Conservation (phyloP, 30 jellyfish, hydroid and myxozoan species). For the Calvadosia cruxmelitensis region DNA sequence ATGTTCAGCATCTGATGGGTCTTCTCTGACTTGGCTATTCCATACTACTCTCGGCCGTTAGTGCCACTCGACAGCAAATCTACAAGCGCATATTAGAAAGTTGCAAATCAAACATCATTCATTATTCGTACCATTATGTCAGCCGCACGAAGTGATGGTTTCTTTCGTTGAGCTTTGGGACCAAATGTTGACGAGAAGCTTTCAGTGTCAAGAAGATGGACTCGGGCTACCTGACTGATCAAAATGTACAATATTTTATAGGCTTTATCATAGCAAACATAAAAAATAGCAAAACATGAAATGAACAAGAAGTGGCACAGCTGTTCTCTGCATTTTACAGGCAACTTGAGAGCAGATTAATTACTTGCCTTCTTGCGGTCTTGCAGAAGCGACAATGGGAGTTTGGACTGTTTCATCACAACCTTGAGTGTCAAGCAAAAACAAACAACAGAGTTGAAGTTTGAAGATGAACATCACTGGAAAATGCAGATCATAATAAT, state of each 20-base stretch:
- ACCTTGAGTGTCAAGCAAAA: constrained; percentile 36
- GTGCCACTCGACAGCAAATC: too few relatives aligned
- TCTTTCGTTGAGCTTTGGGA: constrained; percentile 80
- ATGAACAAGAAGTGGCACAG: too few relatives aligned
- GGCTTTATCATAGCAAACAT: too few relatives aligned
- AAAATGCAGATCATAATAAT: too few relatives aligned
- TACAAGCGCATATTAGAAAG: background rate
- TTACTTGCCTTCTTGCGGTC: constrained; percentile 86
- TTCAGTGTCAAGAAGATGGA: constrained; percentile 90
- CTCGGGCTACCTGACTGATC: constrained; percentile 68
- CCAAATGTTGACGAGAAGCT: constrained; percentile 89
- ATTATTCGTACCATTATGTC: constrained; percentile 47
- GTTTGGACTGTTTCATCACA: constrained; percentile 73
- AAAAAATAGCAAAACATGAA: too few relatives aligned
- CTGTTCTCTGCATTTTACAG: too few relatives aligned
- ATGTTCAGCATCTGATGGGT: too few relatives aligned
- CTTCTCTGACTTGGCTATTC: too few relatives aligned
- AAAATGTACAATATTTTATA: too few relatives aligned
- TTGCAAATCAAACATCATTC: background rate
- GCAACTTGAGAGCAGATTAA: too few relatives aligned
- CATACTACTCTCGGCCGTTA: too few relatives aligned
- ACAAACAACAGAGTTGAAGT: background rate
- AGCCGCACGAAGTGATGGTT: constrained; percentile 50
- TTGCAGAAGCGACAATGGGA: constrained; percentile 82
- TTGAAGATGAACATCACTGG: too few relatives aligned